A percentile compares a stretch with the other conserved stretches of the same genome.
These are phyloP conservation scores for Cephus spinipes DNA, from an alignment of 2,888 invertebrate species.

Conservation along the genomic window DNA sequence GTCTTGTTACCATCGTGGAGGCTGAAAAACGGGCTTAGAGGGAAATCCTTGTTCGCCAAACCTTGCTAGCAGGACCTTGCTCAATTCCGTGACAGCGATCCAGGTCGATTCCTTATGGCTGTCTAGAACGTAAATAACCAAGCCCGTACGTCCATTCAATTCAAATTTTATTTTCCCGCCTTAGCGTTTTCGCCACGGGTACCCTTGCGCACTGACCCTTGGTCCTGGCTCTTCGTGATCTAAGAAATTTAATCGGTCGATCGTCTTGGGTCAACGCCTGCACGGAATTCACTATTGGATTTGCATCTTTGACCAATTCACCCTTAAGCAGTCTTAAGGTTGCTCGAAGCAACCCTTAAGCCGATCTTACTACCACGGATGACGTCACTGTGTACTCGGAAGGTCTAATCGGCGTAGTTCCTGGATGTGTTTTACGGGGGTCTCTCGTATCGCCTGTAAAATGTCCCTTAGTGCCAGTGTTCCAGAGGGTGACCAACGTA, in stretches of 20 bases:
- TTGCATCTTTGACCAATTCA: not conserved
- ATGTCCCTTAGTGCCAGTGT: not conserved
- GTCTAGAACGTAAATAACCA: not conserved
- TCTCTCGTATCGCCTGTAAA: not conserved
- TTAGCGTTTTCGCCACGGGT: not conserved
- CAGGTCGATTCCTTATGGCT: not conserved
- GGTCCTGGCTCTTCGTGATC: not conserved
- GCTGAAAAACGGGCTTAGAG: conserved; percentile 3
- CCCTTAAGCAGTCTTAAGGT: not conserved
- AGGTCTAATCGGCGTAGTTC: not conserved
- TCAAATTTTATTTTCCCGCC: not conserved
- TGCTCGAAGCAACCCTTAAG: not conserved
- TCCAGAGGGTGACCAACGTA: not conserved
- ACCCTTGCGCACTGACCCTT: not conserved
- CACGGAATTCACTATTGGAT: not conserved
- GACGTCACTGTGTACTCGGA: too few relatives aligned
- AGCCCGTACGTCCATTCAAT: not conserved
- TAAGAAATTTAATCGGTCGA: not conserved
- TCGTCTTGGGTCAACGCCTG: not conserved
- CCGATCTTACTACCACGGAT: not conserved
- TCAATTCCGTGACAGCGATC: not conserved
- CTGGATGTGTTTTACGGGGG: too few relatives aligned
- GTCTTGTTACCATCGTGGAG: conserved; percentile 11
- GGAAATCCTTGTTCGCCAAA: not conserved
- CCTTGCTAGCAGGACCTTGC: not conserved